These are phyloP conservation scores for Byasa hedistus DNA, from an alignment of 2,888 invertebrate genomes.

Conservation along the genomic window DNA sequence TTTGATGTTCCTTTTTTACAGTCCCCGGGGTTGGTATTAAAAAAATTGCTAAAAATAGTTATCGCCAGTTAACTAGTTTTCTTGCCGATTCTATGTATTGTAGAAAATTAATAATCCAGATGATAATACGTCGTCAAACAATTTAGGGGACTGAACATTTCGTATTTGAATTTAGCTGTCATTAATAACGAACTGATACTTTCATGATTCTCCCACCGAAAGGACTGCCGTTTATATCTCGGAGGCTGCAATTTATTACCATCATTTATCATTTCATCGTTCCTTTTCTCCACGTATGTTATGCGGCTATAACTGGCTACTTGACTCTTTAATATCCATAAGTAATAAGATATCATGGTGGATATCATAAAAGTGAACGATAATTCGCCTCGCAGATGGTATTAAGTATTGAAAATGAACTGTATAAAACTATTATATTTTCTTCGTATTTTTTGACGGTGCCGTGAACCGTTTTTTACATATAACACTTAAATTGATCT, in stretches of 20 bases:
- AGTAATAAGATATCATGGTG: constrained; percentile 21
- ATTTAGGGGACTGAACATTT: background rate
- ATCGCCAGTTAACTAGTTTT: background rate
- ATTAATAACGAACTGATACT: constrained; percentile 59
- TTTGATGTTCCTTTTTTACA: no score
- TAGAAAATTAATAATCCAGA: background rate
- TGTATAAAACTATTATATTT: constrained; percentile 11
- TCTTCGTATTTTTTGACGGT: background rate
- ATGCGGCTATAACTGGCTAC: constrained; percentile 34
- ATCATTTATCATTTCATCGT: constrained; percentile 69
- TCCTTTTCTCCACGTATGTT: constrained; percentile 40
- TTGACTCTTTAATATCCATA: constrained; percentile 27
- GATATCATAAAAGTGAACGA: constrained; percentile 27
- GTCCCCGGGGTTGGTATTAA: no score
- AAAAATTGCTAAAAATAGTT: no score
- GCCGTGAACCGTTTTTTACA: background rate
- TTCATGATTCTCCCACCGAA: constrained; percentile 59
- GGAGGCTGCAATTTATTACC: constrained; percentile 65
- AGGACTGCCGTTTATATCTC: constrained; percentile 64
- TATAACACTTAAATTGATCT: background rate
- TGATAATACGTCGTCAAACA: background rate
- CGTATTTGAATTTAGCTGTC: constrained; percentile 23
- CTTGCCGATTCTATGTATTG: background rate
- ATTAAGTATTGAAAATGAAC: constrained; percentile 10
- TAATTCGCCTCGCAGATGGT: constrained; percentile 6